phyloP scores from a whole-genome alignment of 2,113 vertebrate genomes.

The Numenius arquata region DNA sequence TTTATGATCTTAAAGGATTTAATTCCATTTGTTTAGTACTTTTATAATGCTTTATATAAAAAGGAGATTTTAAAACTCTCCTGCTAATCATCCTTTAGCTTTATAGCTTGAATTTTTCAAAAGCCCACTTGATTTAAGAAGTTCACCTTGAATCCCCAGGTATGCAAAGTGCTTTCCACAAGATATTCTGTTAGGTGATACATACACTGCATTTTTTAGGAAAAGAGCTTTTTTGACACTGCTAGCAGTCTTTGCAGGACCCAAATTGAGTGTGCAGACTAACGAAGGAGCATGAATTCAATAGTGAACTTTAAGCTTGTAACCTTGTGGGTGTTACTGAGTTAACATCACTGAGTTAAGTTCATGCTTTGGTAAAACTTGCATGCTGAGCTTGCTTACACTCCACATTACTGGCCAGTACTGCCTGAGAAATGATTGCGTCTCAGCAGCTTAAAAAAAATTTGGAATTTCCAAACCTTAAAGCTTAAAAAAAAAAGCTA shows the following conservation, averaged over 20 bases:
- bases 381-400: neutral
- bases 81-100: neutral
- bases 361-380: neutral
- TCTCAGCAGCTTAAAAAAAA: neutral
- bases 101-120: neutral
- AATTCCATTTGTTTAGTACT: neutral
- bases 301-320: neutral
- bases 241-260: neutral
- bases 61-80: neutral
- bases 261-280: neutral
- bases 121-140: neutral
- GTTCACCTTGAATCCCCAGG: neutral
- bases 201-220: neutral
- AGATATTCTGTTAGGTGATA: neutral
- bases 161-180: neutral
- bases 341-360: neutral
- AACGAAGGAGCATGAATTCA: neutral
- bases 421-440: fast-evolving
- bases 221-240: neutral
- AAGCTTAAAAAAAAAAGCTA: neutral
- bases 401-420: too few species aligned
- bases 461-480: neutral
- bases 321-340: neutral
- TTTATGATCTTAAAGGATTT: neutral
- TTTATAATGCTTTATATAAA: neutral